Evolutionary conservation across 2,888 invertebrate genomes (phyloP).

Genomic region (Xylophagus ater): DNA sequence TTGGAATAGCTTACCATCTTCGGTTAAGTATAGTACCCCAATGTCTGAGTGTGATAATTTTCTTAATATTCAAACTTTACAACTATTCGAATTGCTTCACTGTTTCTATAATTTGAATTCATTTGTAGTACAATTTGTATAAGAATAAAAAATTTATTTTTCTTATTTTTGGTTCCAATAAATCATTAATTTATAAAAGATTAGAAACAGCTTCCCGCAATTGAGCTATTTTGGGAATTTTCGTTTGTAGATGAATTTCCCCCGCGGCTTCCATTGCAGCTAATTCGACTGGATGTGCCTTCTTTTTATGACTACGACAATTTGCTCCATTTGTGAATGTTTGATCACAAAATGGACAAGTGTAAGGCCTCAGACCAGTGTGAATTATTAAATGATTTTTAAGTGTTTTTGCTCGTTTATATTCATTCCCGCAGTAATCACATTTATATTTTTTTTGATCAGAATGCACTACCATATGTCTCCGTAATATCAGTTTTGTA

Average conservation of each 20-base stretch:
- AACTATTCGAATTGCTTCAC: too few species aligned
- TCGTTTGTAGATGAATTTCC: conserved; percentile 24
- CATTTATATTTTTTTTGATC: conserved; percentile 33
- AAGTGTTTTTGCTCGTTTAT: conserved; percentile 34
- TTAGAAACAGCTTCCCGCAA: conserved; percentile 31
- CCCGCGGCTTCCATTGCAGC: conserved; percentile 36
- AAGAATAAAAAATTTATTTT: too few species aligned
- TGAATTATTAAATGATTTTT: conserved; percentile 36
- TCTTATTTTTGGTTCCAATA: too few species aligned
- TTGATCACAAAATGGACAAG: conserved; percentile 35
- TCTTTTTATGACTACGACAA: conserved; percentile 34
- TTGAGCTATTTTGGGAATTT: conserved; percentile 34
- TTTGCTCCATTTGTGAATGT: conserved; percentile 38
- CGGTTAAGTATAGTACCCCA: too few species aligned
- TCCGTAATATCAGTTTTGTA: conserved; percentile 38
- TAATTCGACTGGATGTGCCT: conserved; percentile 33
- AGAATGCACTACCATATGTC: conserved; percentile 38
- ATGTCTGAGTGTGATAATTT: too few species aligned
- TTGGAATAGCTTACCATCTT: too few species aligned
- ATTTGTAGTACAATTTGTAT: too few species aligned
- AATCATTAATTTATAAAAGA: too few species aligned
- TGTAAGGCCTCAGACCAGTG: conserved; percentile 35
- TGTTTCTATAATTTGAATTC: too few species aligned
- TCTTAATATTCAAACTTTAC: too few species aligned
- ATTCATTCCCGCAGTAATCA: conserved; percentile 31